Percentiles rank a stretch among this genome's conserved stretches.
Conservation (phyloP, 1,140 invertebrate genomes). For the Papilio polyxenes region DNA sequence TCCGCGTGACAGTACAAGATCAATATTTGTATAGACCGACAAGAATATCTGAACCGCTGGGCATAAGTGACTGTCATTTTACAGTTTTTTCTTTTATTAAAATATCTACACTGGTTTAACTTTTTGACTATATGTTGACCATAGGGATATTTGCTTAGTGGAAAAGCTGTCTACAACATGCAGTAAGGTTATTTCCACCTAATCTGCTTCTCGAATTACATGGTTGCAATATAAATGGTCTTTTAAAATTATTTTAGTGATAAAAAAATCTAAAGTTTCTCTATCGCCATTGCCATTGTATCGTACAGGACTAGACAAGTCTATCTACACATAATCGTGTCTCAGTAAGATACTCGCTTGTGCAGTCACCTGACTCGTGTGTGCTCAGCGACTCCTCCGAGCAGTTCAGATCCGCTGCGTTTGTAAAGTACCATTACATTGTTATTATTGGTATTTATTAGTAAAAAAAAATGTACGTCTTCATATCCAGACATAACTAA, state of each 20-base stretch:
- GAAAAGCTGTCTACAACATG: not conserved
- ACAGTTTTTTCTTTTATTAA: too few species aligned
- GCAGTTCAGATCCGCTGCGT: conserved; percentile 88
- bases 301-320: conserved; percentile 42
- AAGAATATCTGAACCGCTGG: too few species aligned
- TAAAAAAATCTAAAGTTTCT: not conserved
- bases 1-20: too few species aligned
- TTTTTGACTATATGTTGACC: too few species aligned
- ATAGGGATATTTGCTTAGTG: not conserved
- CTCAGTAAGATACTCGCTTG: conserved; percentile 53
- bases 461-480: too few species aligned
- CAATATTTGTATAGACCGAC: too few species aligned
- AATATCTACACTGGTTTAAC: too few species aligned
- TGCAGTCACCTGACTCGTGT: conserved; percentile 87
- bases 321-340: conserved; percentile 59
- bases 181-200: not conserved
- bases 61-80: too few species aligned
- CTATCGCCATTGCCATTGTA: not conserved
- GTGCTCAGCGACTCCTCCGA: conserved; percentile 88
- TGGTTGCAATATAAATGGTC: not conserved
- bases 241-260: not conserved
- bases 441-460: too few species aligned
- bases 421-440: conserved; percentile 55
- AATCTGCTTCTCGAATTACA: not conserved
- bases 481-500: too few species aligned